A percentile compares a stretch with the other conserved stretches of the same genome.
phyloP scores from a whole-genome alignment of 64 coral and sea anemone genomes.

The Montipora sp. region DNA sequence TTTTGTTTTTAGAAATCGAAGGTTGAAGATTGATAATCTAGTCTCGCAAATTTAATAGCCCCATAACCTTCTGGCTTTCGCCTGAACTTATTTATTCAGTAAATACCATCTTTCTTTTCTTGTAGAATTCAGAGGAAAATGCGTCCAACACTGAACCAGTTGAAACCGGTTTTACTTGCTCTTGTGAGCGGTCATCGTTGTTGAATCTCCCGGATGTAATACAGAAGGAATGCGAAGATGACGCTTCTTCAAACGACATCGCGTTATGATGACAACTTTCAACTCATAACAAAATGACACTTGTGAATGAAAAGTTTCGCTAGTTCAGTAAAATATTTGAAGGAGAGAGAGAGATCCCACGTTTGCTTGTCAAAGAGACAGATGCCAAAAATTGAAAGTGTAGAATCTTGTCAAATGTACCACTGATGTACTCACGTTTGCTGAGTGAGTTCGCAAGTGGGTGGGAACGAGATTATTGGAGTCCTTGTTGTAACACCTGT shows the following conservation, averaged over 20 bases:
- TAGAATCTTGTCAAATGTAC: no score
- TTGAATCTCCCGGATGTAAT: constrained; percentile 41
- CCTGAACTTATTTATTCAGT: no score
- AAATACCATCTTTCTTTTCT: not conserved
- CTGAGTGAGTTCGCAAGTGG: no score
- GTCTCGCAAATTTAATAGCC: no score
- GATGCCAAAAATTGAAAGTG: no score
- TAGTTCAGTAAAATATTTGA: not conserved
- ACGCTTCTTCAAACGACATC: not conserved
- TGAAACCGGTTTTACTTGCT: constrained; percentile 34
- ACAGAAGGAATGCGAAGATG: constrained; percentile 2
- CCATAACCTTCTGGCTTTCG: no score
- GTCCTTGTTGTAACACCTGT: no score
- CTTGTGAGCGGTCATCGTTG: constrained; percentile 1
- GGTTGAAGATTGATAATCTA: no score
- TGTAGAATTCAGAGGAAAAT: constrained; percentile 13
- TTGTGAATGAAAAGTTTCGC: not conserved
- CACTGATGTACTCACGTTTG: no score
- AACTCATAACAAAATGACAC: not conserved
- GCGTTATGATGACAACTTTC: not conserved
- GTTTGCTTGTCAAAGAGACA: not conserved
- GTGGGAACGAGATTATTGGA: no score
- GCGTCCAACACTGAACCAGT: not conserved
- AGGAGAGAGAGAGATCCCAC: not conserved
- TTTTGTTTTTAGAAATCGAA: no score